Evolutionary conservation across 2,888 invertebrate species (phyloP).

Genomic region (Rhingia campestris): DNA sequence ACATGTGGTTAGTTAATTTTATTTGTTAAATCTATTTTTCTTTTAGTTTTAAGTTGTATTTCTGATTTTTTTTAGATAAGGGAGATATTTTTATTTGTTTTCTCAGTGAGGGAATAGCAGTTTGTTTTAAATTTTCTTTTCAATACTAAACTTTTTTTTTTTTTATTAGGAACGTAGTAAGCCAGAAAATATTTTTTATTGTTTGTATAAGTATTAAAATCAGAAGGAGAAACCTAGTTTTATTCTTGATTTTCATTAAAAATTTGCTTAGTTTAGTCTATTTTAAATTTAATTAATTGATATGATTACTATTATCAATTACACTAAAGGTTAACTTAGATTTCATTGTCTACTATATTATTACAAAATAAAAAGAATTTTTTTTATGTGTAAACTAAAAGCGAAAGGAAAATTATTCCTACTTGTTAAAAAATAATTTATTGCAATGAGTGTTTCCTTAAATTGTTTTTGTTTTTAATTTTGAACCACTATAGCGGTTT

Average conservation of each 20-base stretch:
- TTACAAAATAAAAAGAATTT: conserved; percentile 26
- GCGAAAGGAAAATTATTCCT: conserved; percentile 10
- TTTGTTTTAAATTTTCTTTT: conserved; percentile 24
- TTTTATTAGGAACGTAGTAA: conserved; percentile 65
- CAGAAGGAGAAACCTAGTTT: conserved; percentile 61
- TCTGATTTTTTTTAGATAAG: conserved; percentile 33
- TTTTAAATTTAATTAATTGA: conserved; percentile 56
- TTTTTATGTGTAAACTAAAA: not conserved
- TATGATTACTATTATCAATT: conserved; percentile 53
- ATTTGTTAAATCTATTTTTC: conserved; percentile 8
- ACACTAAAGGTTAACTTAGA: conserved; percentile 20
- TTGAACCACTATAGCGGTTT: not conserved
- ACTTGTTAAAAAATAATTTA: not conserved
- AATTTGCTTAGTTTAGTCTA: conserved; percentile 51
- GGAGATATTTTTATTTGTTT: conserved; percentile 8
- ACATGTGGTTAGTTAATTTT: conserved; percentile 30
- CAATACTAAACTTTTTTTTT: conserved; percentile 35
- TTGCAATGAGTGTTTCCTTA: conserved; percentile 39
- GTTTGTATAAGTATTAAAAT: conserved; percentile 31
- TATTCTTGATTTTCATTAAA: conserved; percentile 19
- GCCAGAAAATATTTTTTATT: conserved; percentile 47
- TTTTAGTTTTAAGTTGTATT: conserved; percentile 14
- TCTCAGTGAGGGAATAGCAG: conserved; percentile 47
- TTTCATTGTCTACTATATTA: not conserved
- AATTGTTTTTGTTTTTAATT: not conserved